Base-by-base conservation (phyloP, 2,113 vertebrate genomes). In the Haemorhous mexicanus region DNA sequence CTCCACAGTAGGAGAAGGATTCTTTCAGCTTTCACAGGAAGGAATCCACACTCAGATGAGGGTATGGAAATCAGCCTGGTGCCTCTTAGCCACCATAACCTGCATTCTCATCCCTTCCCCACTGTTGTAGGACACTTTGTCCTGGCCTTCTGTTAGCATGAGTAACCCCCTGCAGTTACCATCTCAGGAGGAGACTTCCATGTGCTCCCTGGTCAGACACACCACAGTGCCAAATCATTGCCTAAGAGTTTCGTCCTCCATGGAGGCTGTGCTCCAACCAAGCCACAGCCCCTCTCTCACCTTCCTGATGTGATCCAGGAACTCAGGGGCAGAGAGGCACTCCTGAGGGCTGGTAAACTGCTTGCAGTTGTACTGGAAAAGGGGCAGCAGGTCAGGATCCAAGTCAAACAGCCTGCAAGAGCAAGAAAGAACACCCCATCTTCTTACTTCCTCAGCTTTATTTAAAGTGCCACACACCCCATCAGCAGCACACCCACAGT, bases 221-320 rank as follows among this genome's bases (percentile, higher is more conserved):
- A 70, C n/a, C 49, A 53, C 20, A 22, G 43, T 11, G 23, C 61
- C 32, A 32, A 59, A 30, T 23, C 44, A 7, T 3, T 30, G 53
- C 32, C 76, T 24, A 44, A 50, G 37, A 21, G 44, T 26, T 78
- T 78, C 22, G 11, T 72, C 46, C 16, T 39, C 52, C 13, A 10
- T 4, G 1, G 4, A 61, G 20, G 12, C 59, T 66, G 55, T 1
- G 2, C 30, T 87, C 61, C 5, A 7, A 39, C 46, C 55, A 30
- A 17, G 59, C n/a, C 67, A 50, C 15, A 61, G 76, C 21, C 26
- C 69, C 22, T 37, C 32, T 44, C 98, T 98, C 96, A 99, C 99
- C 98, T 99, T 99, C 80, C 98, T 98, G 95, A 99, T 98, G 95
- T 99, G 99, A 70, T 99, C 99, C 97, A 99, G 97, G 96, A 99